A percentile compares a stretch with the other conserved stretches of the same genome.
Evolutionary conservation across 30 jellyfish, hydroid and myxozoan genomes (phyloP).

Genomic region (Nemopilema nomurai): DNA sequence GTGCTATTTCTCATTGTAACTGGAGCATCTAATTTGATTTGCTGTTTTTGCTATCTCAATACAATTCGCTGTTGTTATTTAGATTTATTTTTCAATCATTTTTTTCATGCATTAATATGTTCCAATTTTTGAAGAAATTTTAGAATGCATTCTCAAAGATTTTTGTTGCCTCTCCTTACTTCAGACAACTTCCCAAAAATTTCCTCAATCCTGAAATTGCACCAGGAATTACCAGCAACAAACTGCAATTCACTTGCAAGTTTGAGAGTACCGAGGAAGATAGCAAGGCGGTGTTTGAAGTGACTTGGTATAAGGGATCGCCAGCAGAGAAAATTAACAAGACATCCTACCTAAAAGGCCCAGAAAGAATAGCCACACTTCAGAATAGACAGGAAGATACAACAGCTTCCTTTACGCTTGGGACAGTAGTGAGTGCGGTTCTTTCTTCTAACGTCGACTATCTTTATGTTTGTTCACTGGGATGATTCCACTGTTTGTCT

Average conservation of each 20-base stretch:
- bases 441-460: not conserved
- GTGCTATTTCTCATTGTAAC: not conserved
- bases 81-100: too few relatives aligned
- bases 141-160: not conserved
- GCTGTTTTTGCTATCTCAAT: too few relatives aligned
- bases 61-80: too few relatives aligned
- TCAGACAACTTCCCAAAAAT: slow-evolving; percentile 38
- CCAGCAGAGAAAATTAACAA: slow-evolving; percentile 31
- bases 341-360: slow-evolving; percentile 18
- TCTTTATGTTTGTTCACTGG: not conserved
- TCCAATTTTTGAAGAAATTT: too few relatives aligned
- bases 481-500: not conserved
- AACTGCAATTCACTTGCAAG: slow-evolving; percentile 25
- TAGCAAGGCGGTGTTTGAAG: slow-evolving; percentile 11
- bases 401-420: slow-evolving; percentile 32
- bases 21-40: too few relatives aligned
- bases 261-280: slow-evolving; percentile 10
- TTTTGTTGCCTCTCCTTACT: not conserved
- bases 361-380: slow-evolving; percentile 34
- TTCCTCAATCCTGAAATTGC: not conserved
- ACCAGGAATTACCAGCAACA: slow-evolving; percentile 7
- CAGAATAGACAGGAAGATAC: slow-evolving; percentile 23
- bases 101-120: not conserved
- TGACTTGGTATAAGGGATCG: slow-evolving; percentile 59
- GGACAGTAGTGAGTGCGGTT: slow-evolving; percentile 41